Percentiles rank a stretch among this genome's conserved stretches.
These are phyloP conservation scores for honey bee (Apis mellifera) DNA, from an alignment of 1,140 invertebrate genomes.

Conservation along the genomic window Amel_HAv3.1 CM009936.2:9357501-9358000, in stretches of 20 bases:
- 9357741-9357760: background rate
- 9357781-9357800: background rate
- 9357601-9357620: no score
- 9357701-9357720: background rate
- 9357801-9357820: background rate
- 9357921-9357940: background rate
- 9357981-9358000: background rate
- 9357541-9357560: no score
- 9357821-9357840: background rate
- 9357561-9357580: no score
- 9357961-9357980: background rate
- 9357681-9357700: background rate
- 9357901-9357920: background rate
- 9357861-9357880: no score
- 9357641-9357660: background rate
- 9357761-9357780: slow-evolving; percentile 28
- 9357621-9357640: no score
- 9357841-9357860: background rate
- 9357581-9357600: no score
- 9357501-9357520: no score
- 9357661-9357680: background rate
- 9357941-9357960: background rate
- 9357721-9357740: background rate
- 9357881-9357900: no score
- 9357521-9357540: no score